Evolutionary conservation across 1,140 invertebrate genomes (phyloP).

Genomic region (Pachypsylla venusta): DNA sequence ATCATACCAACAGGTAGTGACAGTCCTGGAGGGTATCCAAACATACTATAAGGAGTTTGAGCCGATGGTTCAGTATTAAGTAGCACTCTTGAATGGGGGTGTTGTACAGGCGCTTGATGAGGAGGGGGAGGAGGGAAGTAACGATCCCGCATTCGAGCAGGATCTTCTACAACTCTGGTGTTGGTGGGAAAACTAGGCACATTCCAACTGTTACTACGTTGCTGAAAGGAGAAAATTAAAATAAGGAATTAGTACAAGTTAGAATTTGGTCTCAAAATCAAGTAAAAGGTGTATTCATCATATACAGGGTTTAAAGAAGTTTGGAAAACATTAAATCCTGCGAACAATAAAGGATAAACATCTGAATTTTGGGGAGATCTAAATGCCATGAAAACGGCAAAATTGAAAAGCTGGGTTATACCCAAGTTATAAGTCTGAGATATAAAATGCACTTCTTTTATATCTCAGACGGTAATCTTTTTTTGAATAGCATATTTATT

Average conservation of each 20-base stretch:
- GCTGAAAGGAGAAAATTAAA: not conserved
- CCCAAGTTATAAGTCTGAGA: too few relatives aligned
- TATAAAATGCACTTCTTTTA: too few relatives aligned
- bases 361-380: too few relatives aligned
- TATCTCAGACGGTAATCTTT: too few relatives aligned
- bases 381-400: too few relatives aligned
- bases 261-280: not conserved
- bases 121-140: constrained; percentile 4
- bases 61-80: not conserved
- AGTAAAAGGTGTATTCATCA: too few relatives aligned
- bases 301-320: too few relatives aligned
- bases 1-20: not conserved
- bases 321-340: too few relatives aligned
- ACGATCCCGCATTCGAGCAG: not conserved
- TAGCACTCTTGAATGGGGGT: constrained; percentile 17
- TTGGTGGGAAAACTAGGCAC: not conserved
- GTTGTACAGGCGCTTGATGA: not conserved
- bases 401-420: too few relatives aligned
- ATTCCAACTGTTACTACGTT: not conserved
- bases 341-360: too few relatives aligned
- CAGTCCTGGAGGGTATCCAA: not conserved
- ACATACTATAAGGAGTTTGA: not conserved
- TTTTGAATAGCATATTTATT: too few relatives aligned
- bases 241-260: not conserved
- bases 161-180: not conserved